A percentile compares a stretch with the other conserved stretches of the same genome.
phyloP scores from a whole-genome alignment of 2,797 vertebrate genomes.

The Xiphorhynchus erythropygius region DNA sequence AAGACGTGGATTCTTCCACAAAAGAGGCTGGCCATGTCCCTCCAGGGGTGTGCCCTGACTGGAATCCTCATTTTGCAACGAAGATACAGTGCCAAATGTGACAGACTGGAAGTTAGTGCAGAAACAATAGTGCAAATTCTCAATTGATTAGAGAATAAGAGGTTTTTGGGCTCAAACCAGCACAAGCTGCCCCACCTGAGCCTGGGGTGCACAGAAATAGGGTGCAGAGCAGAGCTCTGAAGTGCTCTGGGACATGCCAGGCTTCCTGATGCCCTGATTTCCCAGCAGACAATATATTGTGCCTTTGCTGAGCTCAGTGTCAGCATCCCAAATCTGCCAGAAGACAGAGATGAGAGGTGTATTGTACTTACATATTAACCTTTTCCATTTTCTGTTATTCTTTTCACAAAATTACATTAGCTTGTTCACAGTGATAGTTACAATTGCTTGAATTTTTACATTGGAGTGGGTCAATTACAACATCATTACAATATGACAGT shows the following conservation, averaged over 20 bases:
- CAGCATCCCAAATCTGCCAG: rapidly evolving
- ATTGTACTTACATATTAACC: not conserved
- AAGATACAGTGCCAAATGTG: not conserved
- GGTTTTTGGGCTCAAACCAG: not conserved
- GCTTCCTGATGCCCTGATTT: not conserved
- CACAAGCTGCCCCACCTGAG: not conserved
- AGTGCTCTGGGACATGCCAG: rapidly evolving
- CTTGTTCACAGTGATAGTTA: not conserved
- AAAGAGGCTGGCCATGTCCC: not conserved
- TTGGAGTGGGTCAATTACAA: not conserved
- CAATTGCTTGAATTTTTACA: not conserved
- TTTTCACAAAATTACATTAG: rapidly evolving
- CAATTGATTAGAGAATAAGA: not conserved
- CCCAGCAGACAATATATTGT: rapidly evolving
- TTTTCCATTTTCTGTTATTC: not conserved
- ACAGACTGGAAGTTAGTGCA: not conserved
- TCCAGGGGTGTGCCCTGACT: not conserved
- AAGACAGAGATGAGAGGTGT: not conserved
- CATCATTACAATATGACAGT: too few species aligned
- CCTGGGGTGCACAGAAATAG: not conserved
- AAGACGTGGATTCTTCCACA: not conserved
- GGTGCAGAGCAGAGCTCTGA: not conserved
- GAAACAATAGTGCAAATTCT: not conserved
- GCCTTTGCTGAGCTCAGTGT: not conserved
- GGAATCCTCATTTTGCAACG: not conserved